Evolutionary conservation across 2,888 invertebrate species (phyloP), one percentile per base, ranked within the genome.

Genomic region (Liopterus haemorrhoidalis): DNA sequence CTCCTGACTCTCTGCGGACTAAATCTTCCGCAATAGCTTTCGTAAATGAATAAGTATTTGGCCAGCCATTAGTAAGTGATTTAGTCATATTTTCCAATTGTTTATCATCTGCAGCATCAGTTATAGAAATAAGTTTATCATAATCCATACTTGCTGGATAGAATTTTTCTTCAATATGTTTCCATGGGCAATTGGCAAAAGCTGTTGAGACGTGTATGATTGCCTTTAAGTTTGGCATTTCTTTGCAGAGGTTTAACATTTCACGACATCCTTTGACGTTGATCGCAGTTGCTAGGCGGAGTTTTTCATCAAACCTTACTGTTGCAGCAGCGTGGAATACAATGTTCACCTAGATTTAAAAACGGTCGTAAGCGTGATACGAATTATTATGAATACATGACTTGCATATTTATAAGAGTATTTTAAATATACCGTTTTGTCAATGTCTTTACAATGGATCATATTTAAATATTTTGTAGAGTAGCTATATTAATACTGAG

Each of bases 231-330:
- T 76, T 67, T 4, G 68, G 63, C 75, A 88, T 83, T 56, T 79
- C 73, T 52, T 74, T 75, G 60, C 81, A 79, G 12, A 89, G 66
- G 25, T 72, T 63, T 32, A 86, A 65, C 50, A 86, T 68, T 51
- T 82, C 77, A 49, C 75, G 73, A 0, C 82, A 79, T 18, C 81
- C 82, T 31, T 76, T 69, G 1, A 88, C 79, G 65, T 88, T 88
- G 63, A 86, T 82, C 48, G 80, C 76, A 31, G 82, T 75, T 1
- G 87, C 83, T 3, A 77, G 65, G 67, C 79, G 80, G 9, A 88
- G 69, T 50, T 79, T 80, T 62, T 88, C 87, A 62, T 86, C 84
- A 61, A 88, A 88, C 41, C 73, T 63, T 1, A 76, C 73, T 1
- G 76, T 77, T 0, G 76, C 77, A 1, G 76, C 77, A 43, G 73